These are phyloP conservation scores for Drosophila acutilabella DNA, from an alignment of 2,888 invertebrate genomes.

Conservation along the genomic window DNA sequence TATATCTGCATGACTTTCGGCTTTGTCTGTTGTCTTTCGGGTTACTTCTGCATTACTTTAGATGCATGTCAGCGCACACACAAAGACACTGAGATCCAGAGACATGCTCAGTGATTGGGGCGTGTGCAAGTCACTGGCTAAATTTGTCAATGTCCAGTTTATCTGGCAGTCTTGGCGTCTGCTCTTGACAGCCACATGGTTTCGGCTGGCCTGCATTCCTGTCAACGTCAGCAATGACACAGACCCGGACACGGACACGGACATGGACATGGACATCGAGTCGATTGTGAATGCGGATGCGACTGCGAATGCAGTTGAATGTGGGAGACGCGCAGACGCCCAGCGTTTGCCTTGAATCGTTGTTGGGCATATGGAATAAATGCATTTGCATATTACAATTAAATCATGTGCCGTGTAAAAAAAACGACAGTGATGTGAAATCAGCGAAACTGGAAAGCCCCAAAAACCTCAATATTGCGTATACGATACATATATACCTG, in stretches of 20 bases:
- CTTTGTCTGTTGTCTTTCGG: slow-evolving; percentile 53
- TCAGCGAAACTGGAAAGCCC: slow-evolving; percentile 46
- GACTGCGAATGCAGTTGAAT: slow-evolving; percentile 20
- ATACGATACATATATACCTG: slow-evolving; percentile 16
- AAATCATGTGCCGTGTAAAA: slow-evolving; percentile 65
- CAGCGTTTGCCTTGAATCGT: slow-evolving; percentile 54
- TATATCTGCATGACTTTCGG: slow-evolving; percentile 67
- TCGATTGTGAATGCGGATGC: neutral
- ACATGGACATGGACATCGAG: neutral
- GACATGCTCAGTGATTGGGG: slow-evolving; percentile 21
- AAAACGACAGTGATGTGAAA: slow-evolving; percentile 63
- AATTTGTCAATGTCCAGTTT: slow-evolving; percentile 76
- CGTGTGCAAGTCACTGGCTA: slow-evolving; percentile 57
- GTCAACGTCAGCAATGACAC: slow-evolving; percentile 58
- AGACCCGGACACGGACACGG: slow-evolving; percentile 1
- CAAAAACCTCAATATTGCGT: slow-evolving; percentile 66
- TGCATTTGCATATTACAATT: slow-evolving; percentile 77
- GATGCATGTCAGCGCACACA: slow-evolving; percentile 37
- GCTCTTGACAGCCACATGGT: slow-evolving; percentile 74
- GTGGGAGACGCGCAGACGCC: slow-evolving; percentile 22
- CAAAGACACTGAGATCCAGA: slow-evolving; percentile 4
- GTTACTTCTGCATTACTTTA: slow-evolving; percentile 55
- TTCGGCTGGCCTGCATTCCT: slow-evolving; percentile 57
- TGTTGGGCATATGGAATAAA: slow-evolving; percentile 33
- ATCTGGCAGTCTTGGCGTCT: slow-evolving; percentile 67